Evolutionary conservation across 2,113 vertebrate species (phyloP).

Genomic region (Malaclemys terrapin): DNA sequence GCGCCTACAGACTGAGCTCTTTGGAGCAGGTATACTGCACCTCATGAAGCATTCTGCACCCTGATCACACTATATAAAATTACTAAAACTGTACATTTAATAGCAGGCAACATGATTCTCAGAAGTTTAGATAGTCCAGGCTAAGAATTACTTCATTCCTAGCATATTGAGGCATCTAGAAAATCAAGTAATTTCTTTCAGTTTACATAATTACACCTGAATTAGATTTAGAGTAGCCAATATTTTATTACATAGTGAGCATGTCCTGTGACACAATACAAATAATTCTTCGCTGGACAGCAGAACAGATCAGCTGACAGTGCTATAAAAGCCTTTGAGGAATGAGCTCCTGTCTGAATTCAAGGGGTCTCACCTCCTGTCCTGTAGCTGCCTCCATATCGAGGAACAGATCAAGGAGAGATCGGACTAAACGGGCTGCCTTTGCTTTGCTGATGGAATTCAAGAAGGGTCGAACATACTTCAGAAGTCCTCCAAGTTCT

Average conservation of each 20-base stretch:
- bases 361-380: slow-evolving; percentile 88
- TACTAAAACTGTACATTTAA: rapidly evolving
- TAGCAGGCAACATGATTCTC: neutral
- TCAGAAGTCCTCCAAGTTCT: slow-evolving; percentile 98
- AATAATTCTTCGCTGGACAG: neutral
- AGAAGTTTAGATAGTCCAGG: neutral
- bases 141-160: neutral
- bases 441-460: slow-evolving; percentile 97
- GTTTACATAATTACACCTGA: slow-evolving; percentile 70
- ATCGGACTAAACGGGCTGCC: slow-evolving; percentile 95
- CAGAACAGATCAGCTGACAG: neutral
- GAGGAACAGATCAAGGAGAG: slow-evolving; percentile 95
- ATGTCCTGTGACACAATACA: neutral
- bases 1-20: neutral
- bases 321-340: neutral
- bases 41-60: rapidly evolving
- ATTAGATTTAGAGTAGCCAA: slow-evolving; percentile 71
- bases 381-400: slow-evolving; percentile 99
- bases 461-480: slow-evolving; percentile 97
- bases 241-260: slow-evolving; percentile 2
- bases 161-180: slow-evolving; percentile 62
- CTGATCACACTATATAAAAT: no score
- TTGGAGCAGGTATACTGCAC: rapidly evolving
- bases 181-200: neutral
- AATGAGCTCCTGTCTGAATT: neutral